Conservation (phyloP, 2,113 vertebrate species). For the Aegotheles bennettii region DNA sequence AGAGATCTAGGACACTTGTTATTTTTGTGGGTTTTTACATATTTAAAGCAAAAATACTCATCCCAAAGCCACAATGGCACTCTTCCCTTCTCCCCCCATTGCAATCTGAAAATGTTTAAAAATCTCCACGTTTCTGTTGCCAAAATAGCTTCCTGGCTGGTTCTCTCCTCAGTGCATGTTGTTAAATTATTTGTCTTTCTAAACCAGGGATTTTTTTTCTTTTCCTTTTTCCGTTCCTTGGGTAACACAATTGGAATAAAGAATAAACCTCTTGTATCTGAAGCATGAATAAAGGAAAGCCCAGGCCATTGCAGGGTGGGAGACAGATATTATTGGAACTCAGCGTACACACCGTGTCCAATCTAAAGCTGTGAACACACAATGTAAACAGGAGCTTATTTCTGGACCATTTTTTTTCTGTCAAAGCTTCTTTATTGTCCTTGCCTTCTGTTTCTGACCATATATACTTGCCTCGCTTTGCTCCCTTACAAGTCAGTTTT, state of each 20-base stretch:
- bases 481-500: background rate
- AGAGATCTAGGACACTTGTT: background rate
- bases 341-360: fast-evolving
- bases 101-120: background rate
- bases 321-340: background rate
- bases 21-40: background rate
- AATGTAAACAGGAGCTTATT: background rate
- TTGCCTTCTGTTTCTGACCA: background rate
- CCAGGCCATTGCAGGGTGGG: background rate
- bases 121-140: background rate
- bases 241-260: background rate
- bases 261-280: background rate
- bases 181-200: background rate
- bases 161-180: background rate
- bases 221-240: background rate
- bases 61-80: background rate
- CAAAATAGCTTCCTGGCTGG: background rate
- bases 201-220: background rate
- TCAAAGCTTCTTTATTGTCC: background rate
- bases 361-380: background rate
- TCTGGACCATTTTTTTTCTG: background rate
- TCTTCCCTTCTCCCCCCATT: background rate
- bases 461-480: background rate
- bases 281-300: background rate
- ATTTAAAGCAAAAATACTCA: background rate